A percentile compares a stretch with the other conserved stretches of the same genome.
Conservation (phyloP, 2,797 vertebrate species). For the Pyrocephalus nanus region DNA sequence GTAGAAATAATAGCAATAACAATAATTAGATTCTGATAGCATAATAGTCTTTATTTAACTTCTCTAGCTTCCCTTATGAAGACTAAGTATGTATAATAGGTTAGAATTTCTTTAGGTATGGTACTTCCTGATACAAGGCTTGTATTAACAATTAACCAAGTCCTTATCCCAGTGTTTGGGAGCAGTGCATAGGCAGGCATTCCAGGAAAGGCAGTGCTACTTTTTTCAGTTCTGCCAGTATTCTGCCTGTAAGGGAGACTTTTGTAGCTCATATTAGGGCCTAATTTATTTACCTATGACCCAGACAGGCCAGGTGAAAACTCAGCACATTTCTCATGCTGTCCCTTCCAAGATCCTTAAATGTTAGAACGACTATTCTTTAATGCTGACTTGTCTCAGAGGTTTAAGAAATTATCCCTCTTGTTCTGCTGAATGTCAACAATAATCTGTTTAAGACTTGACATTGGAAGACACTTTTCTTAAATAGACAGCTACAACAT, state of each 20-base stretch:
- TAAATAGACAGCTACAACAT: not conserved
- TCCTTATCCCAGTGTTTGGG: not conserved
- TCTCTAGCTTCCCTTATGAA: not conserved
- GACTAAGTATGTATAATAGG: not conserved
- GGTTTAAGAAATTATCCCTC: not conserved
- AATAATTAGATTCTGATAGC: not conserved
- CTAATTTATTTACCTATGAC: slow-evolving; percentile 17
- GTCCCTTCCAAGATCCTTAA: not conserved
- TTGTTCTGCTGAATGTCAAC: not conserved
- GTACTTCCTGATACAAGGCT: not conserved
- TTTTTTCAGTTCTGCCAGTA: not conserved
- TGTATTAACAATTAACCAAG: not conserved
- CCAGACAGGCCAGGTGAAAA: not conserved
- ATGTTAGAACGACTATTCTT: not conserved
- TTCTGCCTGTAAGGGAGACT: not conserved
- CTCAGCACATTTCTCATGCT: slow-evolving; percentile 16
- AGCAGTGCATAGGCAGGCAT: not conserved
- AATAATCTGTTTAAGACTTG: slow-evolving; percentile 4
- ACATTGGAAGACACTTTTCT: not conserved
- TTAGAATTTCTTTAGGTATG: not conserved
- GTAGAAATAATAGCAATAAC: not conserved
- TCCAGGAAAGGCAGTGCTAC: not conserved
- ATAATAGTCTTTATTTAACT: not conserved
- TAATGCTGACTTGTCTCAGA: not conserved
- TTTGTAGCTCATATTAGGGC: not conserved